A percentile compares a stretch with the other conserved stretches of the same genome.
These are phyloP conservation scores for Pelvicachromis taeniatus DNA, from an alignment of 2,113 vertebrate genomes.

Conservation along the genomic window DNA sequence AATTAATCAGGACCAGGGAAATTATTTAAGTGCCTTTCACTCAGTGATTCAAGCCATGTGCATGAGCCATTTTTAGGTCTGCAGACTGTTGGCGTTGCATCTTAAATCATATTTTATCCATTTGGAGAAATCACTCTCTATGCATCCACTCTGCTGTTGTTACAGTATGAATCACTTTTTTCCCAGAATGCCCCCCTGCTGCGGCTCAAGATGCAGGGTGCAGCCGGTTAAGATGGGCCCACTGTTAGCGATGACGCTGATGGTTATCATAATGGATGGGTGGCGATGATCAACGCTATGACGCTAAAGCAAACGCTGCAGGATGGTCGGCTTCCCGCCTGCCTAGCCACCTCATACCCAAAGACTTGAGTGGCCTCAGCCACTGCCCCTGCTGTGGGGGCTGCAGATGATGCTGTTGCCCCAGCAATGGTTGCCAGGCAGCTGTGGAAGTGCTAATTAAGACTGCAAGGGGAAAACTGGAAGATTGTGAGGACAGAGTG, in stretches of 20 bases:
- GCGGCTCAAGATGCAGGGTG: not conserved
- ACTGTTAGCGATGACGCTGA: constrained; percentile 20
- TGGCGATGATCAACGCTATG: not conserved
- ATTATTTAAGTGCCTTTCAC: not conserved
- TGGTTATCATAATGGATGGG: constrained; percentile 18
- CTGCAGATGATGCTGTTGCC: constrained; percentile 54
- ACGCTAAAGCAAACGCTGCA: not conserved
- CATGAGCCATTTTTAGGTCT: not conserved
- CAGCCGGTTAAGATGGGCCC: constrained; percentile 2
- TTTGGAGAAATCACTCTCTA: not conserved
- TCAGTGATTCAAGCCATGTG: not conserved
- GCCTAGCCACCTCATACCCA: not conserved
- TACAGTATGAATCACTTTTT: constrained; percentile 22
- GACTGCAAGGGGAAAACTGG: constrained; percentile 20
- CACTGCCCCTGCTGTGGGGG: not conserved
- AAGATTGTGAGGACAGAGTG: not conserved
- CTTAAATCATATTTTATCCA: not conserved
- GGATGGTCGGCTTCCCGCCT: not conserved
- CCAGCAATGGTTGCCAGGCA: constrained; percentile 68
- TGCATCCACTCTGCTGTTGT: not conserved
- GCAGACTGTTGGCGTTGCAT: not conserved
- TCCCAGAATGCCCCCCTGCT: constrained; percentile 26
- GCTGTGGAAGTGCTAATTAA: constrained; percentile 58
- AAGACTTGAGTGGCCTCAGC: not conserved
- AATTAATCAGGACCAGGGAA: not conserved